phyloP scores from a whole-genome alignment of 2,888 invertebrate genomes.

The Tyria jacobaeae region DNA sequence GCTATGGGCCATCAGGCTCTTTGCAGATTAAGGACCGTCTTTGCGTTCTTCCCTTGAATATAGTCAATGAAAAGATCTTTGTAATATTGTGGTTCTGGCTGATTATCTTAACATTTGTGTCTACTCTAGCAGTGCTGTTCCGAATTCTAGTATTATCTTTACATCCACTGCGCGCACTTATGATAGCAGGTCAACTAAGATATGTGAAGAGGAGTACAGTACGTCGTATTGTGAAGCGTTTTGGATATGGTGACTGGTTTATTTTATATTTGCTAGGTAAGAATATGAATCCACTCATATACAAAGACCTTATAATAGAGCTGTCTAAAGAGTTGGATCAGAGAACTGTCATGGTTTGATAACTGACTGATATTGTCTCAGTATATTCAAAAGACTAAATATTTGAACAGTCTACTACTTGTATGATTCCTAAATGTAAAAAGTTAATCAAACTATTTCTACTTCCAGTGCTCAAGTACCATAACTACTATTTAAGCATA shows the following conservation, averaged over 20 bases:
- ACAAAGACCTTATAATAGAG: constrained; percentile 87
- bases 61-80: constrained; percentile 93
- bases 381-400: constrained; percentile 7
- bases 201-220: constrained; percentile 83
- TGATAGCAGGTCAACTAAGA: constrained; percentile 88
- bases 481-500: constrained; percentile 36
- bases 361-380: not conserved
- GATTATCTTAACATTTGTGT: constrained; percentile 87
- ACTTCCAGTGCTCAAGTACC: constrained; percentile 26
- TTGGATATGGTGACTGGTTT: constrained; percentile 92
- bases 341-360: constrained; percentile 66
- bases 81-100: constrained; percentile 92
- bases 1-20: constrained; percentile 87
- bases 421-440: not conserved
- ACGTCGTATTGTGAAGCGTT: constrained; percentile 80
- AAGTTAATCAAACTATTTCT: constrained; percentile 11
- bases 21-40: constrained; percentile 87
- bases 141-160: constrained; percentile 86
- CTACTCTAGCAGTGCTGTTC: constrained; percentile 89
- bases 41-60: constrained; percentile 92
- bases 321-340: constrained; percentile 76
- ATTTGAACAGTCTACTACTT: constrained; percentile 3
- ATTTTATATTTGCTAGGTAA: constrained; percentile 91
- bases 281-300: constrained; percentile 90
- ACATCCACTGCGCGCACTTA: constrained; percentile 86